These are phyloP conservation scores for Poeciliopsis retropinna DNA, from an alignment of 2,113 vertebrate species.

Conservation along the genomic window DNA sequence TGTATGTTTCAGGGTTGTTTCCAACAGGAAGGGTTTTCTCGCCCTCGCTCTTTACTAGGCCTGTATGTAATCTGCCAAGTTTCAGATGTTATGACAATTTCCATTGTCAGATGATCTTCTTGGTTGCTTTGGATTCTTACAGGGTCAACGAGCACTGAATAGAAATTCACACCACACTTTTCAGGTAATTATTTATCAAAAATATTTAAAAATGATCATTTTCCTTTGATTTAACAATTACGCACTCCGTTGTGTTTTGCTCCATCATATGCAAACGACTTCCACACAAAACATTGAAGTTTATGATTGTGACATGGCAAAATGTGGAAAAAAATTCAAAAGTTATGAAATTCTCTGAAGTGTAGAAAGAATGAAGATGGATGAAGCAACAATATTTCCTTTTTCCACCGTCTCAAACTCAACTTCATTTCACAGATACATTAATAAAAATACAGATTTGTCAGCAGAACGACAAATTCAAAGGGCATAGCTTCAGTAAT, in stretches of 20 bases:
- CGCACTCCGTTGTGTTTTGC: background rate
- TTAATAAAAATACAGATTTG: background rate
- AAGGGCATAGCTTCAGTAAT: background rate
- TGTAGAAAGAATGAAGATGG: background rate
- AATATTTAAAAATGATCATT: background rate
- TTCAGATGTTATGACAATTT: no score
- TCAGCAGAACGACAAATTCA: background rate
- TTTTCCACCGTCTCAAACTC: background rate
- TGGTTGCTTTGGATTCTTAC: background rate
- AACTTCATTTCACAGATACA: background rate
- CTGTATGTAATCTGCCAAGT: no score
- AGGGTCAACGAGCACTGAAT: background rate
- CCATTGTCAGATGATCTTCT: background rate
- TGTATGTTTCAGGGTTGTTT: no score
- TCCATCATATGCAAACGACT: background rate
- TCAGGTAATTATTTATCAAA: background rate
- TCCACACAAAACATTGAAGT: background rate
- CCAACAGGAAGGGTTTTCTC: no score
- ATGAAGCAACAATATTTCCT: background rate
- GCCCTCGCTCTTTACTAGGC: no score
- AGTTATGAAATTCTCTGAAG: background rate
- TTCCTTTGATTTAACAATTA: background rate
- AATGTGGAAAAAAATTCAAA: background rate
- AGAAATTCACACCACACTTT: background rate
- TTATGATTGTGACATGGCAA: background rate